Evolutionary conservation across 2,113 vertebrate genomes (phyloP).

Genomic region (Ivindomyrus marchei): DNA sequence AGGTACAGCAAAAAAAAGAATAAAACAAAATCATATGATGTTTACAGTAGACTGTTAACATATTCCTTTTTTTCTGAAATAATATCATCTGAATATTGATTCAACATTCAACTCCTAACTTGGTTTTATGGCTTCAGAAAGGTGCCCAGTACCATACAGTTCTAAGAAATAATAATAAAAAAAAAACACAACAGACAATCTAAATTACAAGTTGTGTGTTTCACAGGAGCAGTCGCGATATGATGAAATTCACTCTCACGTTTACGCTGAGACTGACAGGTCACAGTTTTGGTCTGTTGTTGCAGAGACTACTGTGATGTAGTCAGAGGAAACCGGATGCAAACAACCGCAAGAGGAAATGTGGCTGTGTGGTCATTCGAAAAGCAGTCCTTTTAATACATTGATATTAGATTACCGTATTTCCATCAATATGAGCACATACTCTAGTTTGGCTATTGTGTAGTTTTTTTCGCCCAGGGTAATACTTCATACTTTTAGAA

Average conservation of each 20-base stretch:
- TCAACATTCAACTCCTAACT: slow-evolving; percentile 59
- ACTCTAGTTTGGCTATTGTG: slow-evolving; percentile 38
- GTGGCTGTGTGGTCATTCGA: background rate
- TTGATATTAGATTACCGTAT: slow-evolving; percentile 32
- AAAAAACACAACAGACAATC: slow-evolving; percentile 68
- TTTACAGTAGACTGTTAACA: slow-evolving; percentile 82
- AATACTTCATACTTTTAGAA: slow-evolving; percentile 44
- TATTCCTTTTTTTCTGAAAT: slow-evolving; percentile 65
- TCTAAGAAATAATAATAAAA: slow-evolving; percentile 59
- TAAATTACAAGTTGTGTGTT: slow-evolving; percentile 19
- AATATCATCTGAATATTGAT: slow-evolving; percentile 65
- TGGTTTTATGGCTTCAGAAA: slow-evolving; percentile 67
- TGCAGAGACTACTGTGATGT: background rate
- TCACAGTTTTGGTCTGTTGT: slow-evolving; percentile 71
- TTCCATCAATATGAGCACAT: slow-evolving; percentile 24
- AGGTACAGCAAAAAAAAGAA: slow-evolving; percentile 80
- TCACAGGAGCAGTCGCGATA: slow-evolving; percentile 60
- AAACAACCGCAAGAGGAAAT: slow-evolving; percentile 10
- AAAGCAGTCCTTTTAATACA: slow-evolving; percentile 9
- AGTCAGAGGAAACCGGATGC: background rate
- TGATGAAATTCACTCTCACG: background rate
- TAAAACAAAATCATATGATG: slow-evolving; percentile 63
- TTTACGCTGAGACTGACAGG: slow-evolving; percentile 60
- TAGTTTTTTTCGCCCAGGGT: slow-evolving; percentile 36
- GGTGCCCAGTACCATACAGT: slow-evolving; percentile 54